phyloP scores from a whole-genome alignment of 2,113 vertebrate species.

The Carollia perspicillata region DNA sequence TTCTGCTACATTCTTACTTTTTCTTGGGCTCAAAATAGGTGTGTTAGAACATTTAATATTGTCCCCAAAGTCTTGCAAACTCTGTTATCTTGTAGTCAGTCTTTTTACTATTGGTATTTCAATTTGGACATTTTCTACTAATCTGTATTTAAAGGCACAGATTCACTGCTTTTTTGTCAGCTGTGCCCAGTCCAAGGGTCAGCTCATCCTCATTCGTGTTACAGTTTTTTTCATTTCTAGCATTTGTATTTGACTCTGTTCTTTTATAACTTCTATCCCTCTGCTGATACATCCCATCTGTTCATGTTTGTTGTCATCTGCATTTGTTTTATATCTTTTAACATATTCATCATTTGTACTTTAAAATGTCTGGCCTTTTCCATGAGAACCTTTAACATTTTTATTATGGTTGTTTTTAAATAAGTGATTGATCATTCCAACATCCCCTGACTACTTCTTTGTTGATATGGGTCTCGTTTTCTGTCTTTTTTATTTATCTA shows the following conservation, averaged over 20 bases:
- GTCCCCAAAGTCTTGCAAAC: background rate
- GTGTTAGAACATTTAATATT: background rate
- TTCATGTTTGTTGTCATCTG: background rate
- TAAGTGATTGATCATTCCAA: background rate
- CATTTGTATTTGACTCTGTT: background rate
- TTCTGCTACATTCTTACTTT: background rate
- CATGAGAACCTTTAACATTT: background rate
- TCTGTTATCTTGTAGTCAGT: background rate
- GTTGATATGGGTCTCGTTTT: background rate
- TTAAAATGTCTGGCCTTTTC: conserved; percentile 1
- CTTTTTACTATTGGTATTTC: background rate
- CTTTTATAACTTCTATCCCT: background rate
- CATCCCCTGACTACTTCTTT: background rate
- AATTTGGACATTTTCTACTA: background rate
- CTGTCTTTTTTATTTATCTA: background rate
- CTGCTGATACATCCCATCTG: background rate
- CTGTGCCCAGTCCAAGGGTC: background rate
- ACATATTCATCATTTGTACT: background rate
- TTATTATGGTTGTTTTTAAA: background rate
- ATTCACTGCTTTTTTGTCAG: background rate
- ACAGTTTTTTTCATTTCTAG: background rate
- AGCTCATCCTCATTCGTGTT: background rate
- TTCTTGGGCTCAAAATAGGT: background rate
- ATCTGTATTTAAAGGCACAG: background rate
- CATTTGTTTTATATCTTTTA: background rate